phyloP scores from a whole-genome alignment of 2,888 invertebrate species.

The Drosophila prolongata region DNA sequence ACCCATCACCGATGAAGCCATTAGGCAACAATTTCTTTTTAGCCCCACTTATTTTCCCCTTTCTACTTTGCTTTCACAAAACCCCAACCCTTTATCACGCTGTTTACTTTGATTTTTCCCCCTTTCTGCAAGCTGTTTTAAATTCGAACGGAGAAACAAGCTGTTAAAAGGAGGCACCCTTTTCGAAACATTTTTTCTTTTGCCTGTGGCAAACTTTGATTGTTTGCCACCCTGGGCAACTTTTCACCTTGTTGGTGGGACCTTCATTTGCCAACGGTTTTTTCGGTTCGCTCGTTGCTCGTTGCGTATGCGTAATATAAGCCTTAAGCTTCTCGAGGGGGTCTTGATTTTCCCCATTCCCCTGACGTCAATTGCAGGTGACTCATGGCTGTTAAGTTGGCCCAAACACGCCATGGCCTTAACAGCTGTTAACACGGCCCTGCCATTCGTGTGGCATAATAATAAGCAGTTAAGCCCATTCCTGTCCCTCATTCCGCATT shows the following conservation, averaged over 20 bases:
- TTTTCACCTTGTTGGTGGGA: conserved; percentile 36
- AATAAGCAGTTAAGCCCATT: conserved; percentile 60
- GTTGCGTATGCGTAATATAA: conserved; percentile 71
- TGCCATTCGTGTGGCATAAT: conserved; percentile 74
- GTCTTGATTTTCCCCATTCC: conserved; percentile 23
- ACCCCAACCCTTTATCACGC: conserved; percentile 45
- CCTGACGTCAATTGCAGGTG: conserved; percentile 74
- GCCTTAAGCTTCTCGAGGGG: conserved; percentile 44
- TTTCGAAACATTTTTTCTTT: conserved; percentile 16
- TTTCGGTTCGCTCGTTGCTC: conserved; percentile 26
- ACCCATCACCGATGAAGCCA: conserved; percentile 63
- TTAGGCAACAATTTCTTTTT: conserved; percentile 47
- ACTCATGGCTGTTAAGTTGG: conserved; percentile 65
- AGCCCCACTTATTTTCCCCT: not conserved
- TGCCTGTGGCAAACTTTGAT: conserved; percentile 66
- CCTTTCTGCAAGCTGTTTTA: conserved; percentile 33
- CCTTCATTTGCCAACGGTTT: conserved; percentile 17
- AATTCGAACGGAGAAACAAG: conserved; percentile 49
- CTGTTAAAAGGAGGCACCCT: conserved; percentile 40
- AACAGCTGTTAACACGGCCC: conserved; percentile 53
- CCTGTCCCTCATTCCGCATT: conserved; percentile 40
- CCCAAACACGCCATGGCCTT: conserved; percentile 63
- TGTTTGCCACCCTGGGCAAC: conserved; percentile 49
- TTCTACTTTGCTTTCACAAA: conserved; percentile 17
- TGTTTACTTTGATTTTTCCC: conserved; percentile 55